Conservation (phyloP, 2,888 invertebrate species). For the Leucozona laternaria region DNA sequence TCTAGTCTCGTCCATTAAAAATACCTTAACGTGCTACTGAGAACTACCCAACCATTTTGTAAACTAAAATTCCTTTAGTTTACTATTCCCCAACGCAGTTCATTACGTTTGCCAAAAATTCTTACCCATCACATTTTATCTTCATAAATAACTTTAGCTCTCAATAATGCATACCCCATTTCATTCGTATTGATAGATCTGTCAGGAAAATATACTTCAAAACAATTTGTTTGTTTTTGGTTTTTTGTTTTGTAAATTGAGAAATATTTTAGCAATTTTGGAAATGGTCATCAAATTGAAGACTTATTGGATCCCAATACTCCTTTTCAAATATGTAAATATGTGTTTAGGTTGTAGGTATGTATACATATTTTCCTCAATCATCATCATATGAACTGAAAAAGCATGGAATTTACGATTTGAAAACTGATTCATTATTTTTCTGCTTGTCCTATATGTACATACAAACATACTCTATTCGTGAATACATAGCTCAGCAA, state of each 20-base stretch:
- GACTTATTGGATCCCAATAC: conserved; percentile 11
- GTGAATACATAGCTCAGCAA: conserved; percentile 6
- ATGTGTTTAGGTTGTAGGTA: too few relatives aligned
- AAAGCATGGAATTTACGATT: background rate
- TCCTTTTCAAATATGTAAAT: too few relatives aligned
- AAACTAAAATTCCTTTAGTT: too few relatives aligned
- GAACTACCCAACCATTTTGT: too few relatives aligned
- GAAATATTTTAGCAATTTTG: conserved; percentile 16
- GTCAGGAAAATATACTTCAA: conserved; percentile 2
- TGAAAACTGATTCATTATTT: background rate
- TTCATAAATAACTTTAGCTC: background rate
- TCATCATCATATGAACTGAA: background rate
- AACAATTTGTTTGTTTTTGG: conserved; percentile 21
- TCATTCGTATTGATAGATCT: conserved; percentile 12
- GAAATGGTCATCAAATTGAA: conserved; percentile 31
- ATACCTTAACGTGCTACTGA: too few relatives aligned
- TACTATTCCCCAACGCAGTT: background rate
- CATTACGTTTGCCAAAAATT: background rate
- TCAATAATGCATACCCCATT: background rate
- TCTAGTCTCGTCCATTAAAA: too few relatives aligned
- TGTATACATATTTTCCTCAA: background rate
- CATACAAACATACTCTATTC: background rate
- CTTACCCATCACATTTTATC: background rate
- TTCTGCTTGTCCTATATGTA: conserved; percentile 7
- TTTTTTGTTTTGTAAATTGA: background rate